Evolutionary conservation across 2,113 vertebrate genomes (phyloP).

Genomic region (Podarcis muralis): DNA sequence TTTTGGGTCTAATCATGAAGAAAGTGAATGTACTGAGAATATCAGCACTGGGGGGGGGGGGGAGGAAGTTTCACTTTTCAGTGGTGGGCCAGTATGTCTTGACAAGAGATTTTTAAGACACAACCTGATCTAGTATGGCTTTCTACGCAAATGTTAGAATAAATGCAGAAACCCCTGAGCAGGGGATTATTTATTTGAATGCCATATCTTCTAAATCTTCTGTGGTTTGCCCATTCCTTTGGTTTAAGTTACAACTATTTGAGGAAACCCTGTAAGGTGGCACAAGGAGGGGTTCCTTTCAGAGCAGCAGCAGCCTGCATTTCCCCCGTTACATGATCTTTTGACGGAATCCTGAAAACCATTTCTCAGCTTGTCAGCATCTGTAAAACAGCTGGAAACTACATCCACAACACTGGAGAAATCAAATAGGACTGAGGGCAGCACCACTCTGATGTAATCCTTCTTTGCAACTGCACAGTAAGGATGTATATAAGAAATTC

Average conservation of each 20-base stretch:
- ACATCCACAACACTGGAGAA: background rate
- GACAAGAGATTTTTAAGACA: background rate
- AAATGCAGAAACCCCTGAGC: background rate
- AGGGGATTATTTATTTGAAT: constrained; percentile 13
- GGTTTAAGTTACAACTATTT: constrained; percentile 20
- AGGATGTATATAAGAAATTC: background rate
- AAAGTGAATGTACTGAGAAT: background rate
- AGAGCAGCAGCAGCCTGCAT: background rate
- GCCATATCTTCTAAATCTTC: constrained; percentile 16
- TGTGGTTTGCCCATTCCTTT: background rate
- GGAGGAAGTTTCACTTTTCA: background rate
- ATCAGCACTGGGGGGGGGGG: background rate
- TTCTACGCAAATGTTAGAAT: background rate
- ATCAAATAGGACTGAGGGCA: background rate
- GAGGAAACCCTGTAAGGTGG: constrained; percentile 6
- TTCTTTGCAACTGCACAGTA: background rate
- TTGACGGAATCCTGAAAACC: constrained; percentile 15
- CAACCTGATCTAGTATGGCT: constrained; percentile 9
- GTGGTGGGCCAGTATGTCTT: background rate
- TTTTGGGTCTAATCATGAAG: background rate
- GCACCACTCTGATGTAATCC: background rate
- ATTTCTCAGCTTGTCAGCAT: constrained; percentile 23
- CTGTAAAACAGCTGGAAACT: constrained; percentile 25
- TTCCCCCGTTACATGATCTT: constrained; percentile 1
- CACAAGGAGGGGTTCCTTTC: constrained; percentile 4